Evolutionary conservation across 2,888 invertebrate species (phyloP), one percentile per base, ranked within the genome.

Genomic region (Netelia virgata): DNA sequence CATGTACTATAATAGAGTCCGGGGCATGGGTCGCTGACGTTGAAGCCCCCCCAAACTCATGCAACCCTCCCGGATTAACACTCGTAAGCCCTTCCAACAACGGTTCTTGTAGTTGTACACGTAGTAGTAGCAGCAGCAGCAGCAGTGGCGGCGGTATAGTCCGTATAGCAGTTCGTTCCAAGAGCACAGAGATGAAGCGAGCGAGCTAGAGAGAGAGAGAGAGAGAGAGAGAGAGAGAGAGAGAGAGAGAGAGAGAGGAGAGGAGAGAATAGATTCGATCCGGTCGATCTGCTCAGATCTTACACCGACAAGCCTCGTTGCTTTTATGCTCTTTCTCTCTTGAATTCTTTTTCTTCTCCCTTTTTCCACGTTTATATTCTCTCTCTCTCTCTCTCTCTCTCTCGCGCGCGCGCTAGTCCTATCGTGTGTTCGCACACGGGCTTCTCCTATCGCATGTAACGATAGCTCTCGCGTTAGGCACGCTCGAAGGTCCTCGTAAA

Each of bases 81-180:
- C 84, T 84, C 80, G 84, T 84, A 84, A 84, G 84, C 84, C 84
- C 76, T 81, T 84, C 72, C 80, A 77, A 81, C 84, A 84, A 84
- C 80, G 74, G 74, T 82, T 69, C 73, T 81, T 1, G 66, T 68
- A 68, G 59, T 63, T 63, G 69, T 81, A 73, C 66, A 23, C 41
- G 76, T 77, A 68, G 84, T 77, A 77, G 57, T 28, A 28, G 28
- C 0, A 28, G 28, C 5, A 28, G 28, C 28, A 28, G 28, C 23
- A 23, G 23, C 23, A 23, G 23, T 3, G 3, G 23, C 23, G 2
- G 23, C 2, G 5, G 28, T 28, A 28, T 28, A 28, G 28, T 28
- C 28, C 28, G 28, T 28, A 28, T 28, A 28, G 28, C 28, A 73
- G 59, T 72, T 82, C 50, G 53, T 77, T 66, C 61, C 66, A 59